A percentile compares a stretch with the other conserved stretches of the same genome.
These are phyloP conservation scores for Nerophis ophidion DNA, from an alignment of 2,113 vertebrate species.

Conservation along the genomic window DNA sequence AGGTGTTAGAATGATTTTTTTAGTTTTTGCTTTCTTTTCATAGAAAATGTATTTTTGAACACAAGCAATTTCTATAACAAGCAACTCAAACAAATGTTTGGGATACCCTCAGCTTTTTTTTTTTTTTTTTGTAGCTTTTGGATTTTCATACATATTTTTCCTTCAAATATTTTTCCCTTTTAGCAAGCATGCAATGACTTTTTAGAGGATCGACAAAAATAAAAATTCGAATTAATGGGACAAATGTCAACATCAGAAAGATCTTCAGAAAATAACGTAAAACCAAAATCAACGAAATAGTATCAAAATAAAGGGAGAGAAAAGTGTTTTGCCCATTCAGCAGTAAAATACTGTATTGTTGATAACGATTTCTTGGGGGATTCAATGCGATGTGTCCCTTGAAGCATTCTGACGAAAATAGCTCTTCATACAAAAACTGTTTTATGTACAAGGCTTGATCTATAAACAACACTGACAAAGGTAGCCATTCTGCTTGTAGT, in stretches of 20 bases:
- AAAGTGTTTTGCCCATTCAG: constrained; percentile 58
- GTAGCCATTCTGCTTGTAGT: constrained; percentile 50
- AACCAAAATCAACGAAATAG: constrained; percentile 68
- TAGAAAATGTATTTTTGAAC: constrained; percentile 98
- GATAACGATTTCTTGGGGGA: constrained; percentile 64
- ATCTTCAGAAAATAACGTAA: constrained; percentile 61
- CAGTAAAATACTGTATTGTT: constrained; percentile 62
- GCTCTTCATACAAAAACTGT: constrained; percentile 99
- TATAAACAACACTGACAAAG: constrained; percentile 67
- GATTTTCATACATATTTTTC: constrained; percentile 69
- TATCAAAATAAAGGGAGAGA: constrained; percentile 68
- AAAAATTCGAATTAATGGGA: constrained; percentile 59
- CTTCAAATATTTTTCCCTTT: constrained; percentile 72
- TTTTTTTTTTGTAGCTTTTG: constrained; percentile 55
- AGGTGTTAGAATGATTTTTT: constrained; percentile 90
- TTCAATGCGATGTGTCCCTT: constrained; percentile 78
- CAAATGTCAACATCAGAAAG: constrained; percentile 76
- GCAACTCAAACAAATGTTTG: constrained; percentile 82
- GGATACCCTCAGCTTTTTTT: constrained; percentile 71
- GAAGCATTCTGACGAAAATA: constrained; percentile 96
- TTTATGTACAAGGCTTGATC: constrained; percentile 86
- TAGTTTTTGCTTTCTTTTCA: constrained; percentile 89
- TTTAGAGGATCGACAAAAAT: constrained; percentile 67
- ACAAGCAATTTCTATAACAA: constrained; percentile 98
- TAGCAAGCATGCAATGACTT: constrained; percentile 94